Evolutionary conservation across 2,888 invertebrate species (phyloP).

Genomic region (Cryptocheilus praepositus): DNA sequence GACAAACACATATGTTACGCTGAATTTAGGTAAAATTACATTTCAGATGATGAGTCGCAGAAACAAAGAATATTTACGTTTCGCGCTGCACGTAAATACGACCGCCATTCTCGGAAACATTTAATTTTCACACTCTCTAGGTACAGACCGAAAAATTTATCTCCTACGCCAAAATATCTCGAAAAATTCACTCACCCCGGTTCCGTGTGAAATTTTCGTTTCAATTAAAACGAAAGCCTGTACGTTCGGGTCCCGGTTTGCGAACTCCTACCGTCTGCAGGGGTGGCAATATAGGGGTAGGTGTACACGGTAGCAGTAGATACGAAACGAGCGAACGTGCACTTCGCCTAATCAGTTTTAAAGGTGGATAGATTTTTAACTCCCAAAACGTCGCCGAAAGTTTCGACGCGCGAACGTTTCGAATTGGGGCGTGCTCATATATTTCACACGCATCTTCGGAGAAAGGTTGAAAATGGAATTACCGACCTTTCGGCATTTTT

Average conservation of each 20-base stretch:
- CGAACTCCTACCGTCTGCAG: background rate
- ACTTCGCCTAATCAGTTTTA: slow-evolving; percentile 44
- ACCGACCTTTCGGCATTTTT: no score
- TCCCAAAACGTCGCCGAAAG: slow-evolving; percentile 43
- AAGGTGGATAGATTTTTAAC: slow-evolving; percentile 54
- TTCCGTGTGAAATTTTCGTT: slow-evolving; percentile 21
- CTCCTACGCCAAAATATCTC: background rate
- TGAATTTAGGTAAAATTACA: no score
- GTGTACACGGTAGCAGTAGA: background rate
- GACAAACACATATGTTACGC: no score
- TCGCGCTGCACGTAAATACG: no score
- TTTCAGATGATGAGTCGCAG: no score
- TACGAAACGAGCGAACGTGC: slow-evolving; percentile 3
- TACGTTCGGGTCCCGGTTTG: background rate
- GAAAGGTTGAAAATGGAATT: no score
- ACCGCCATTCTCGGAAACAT: no score
- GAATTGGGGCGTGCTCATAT: no score
- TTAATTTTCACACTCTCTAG: no score
- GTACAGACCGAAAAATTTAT: no score
- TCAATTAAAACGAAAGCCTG: slow-evolving; percentile 33
- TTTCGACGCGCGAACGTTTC: slow-evolving; percentile 28
- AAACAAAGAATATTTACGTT: no score
- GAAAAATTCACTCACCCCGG: background rate
- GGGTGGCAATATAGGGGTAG: background rate
- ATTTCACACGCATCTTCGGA: no score